phyloP scores from a whole-genome alignment of 2,113 vertebrate species.

The Abramis brama region DNA sequence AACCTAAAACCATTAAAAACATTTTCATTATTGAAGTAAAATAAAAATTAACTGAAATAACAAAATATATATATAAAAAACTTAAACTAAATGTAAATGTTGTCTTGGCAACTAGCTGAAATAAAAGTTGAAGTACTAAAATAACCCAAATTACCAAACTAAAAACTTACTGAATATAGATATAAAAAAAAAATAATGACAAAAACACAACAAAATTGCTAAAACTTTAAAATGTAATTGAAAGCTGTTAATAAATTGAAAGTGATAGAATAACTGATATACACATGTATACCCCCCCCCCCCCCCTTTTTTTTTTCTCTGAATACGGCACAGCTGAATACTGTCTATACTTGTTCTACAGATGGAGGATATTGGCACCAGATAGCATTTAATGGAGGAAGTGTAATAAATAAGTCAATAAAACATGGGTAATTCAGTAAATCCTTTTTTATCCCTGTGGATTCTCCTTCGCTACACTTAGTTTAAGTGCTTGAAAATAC shows the following conservation, averaged over 20 bases:
- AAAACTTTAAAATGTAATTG: neutral
- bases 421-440: slow-evolving; percentile 24
- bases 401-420: slow-evolving; percentile 20
- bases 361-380: neutral
- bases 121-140: neutral
- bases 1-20: too few relatives aligned
- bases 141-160: neutral
- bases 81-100: too few relatives aligned
- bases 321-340: neutral
- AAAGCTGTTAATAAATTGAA: too few relatives aligned
- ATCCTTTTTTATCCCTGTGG: slow-evolving; percentile 12
- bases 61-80: too few relatives aligned
- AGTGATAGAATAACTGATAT: neutral
- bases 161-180: neutral
- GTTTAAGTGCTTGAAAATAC: slow-evolving; percentile 55
- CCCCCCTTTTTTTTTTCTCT: neutral
- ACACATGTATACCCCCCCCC: too few relatives aligned
- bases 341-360: neutral
- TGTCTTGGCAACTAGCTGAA: too few relatives aligned
- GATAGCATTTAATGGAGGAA: slow-evolving; percentile 9
- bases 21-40: too few relatives aligned
- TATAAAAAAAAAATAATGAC: neutral
- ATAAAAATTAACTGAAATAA: too few relatives aligned
- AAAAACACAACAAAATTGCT: neutral
- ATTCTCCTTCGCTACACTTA: slow-evolving; percentile 44